Evolutionary conservation across 1,140 invertebrate genomes (phyloP), one percentile per base, ranked within the genome.

Genomic region (Megalopta genalis): DNA sequence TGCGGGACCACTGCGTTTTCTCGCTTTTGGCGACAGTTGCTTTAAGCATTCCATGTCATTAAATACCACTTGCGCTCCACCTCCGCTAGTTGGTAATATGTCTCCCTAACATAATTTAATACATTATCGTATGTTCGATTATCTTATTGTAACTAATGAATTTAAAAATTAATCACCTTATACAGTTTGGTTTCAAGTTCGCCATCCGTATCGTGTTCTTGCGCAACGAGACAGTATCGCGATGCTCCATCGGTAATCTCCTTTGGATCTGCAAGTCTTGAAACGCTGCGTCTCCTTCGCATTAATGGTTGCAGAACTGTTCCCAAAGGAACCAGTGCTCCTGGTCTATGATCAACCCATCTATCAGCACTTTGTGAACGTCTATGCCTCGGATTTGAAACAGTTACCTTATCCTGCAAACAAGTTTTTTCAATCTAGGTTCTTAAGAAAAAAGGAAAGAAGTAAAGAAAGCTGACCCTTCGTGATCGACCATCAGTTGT

Each of bases 31-130:
- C 0, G 97, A 98, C 82, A 95, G 94, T 90, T 99, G 98, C 86
- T 96, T 96, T 8, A 99, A 91, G 82, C 96, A 96, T 93, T 99
- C 99, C 3, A 99, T 96, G 92, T 99, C 99, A 85, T 97, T 97
- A 87, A 99, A 99, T 37, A 99, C 96, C 0, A 99, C 98, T 89
- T 99, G 97, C 3, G 97, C 97, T 0, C 99, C 99, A 12, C 99
- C 98, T 21, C 96, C 97, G 77, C 96, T 96, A 1, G 98, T 99
- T 16, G 97, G 97, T 21, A 99, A 94, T 42, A 99, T 96, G 91
- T 99, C 97, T 62, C 96, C 98, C 95, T 97, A 86, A 25, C 21
- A 90, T 78, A n/a, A 69, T 62, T 77, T 81, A 68, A 71, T 52
- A 75, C 37, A 70, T 27, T 37, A 66, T 72, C 25, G 63, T 54